Conservation (phyloP, 1,140 invertebrate species). For the Lepidurus apus region DNA sequence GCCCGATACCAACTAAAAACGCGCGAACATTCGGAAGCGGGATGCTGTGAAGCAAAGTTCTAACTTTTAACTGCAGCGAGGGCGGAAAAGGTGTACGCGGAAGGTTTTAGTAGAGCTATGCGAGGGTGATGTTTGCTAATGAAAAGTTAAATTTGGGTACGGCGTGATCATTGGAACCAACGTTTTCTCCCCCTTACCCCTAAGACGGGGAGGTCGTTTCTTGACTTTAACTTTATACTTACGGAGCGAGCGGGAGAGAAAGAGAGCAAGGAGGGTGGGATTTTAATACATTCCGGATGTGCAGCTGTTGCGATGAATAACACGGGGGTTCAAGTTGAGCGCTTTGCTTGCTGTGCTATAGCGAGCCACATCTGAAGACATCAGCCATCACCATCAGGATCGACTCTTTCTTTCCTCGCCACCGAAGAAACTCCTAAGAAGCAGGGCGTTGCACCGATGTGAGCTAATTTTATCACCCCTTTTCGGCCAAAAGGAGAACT, state of each 20-base stretch:
- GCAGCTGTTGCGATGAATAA: slow-evolving; percentile 21
- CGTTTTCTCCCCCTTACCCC: neutral
- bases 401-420: neutral
- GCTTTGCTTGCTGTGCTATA: slow-evolving; percentile 11
- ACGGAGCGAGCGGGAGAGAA: neutral
- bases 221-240: neutral
- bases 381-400: slow-evolving; percentile 18
- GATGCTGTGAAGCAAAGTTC: neutral
- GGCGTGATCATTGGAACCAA: neutral
- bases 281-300: slow-evolving; percentile 22
- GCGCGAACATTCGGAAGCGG: no score
- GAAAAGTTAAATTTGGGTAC: slow-evolving; percentile 22
- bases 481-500: neutral
- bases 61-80: neutral
- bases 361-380: slow-evolving; percentile 17
- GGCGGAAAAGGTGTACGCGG: neutral
- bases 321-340: slow-evolving; percentile 8
- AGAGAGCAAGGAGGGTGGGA: slow-evolving; percentile 13
- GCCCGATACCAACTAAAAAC: neutral
- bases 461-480: slow-evolving; percentile 21
- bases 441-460: slow-evolving; percentile 17
- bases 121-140: neutral
- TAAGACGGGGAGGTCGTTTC: neutral
- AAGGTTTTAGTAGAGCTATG: neutral
- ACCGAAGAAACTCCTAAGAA: slow-evolving; percentile 5